Evolutionary conservation across 2,113 vertebrate species (phyloP), one percentile per base, ranked within the genome.

Genomic region (Leucosticte australis): DNA sequence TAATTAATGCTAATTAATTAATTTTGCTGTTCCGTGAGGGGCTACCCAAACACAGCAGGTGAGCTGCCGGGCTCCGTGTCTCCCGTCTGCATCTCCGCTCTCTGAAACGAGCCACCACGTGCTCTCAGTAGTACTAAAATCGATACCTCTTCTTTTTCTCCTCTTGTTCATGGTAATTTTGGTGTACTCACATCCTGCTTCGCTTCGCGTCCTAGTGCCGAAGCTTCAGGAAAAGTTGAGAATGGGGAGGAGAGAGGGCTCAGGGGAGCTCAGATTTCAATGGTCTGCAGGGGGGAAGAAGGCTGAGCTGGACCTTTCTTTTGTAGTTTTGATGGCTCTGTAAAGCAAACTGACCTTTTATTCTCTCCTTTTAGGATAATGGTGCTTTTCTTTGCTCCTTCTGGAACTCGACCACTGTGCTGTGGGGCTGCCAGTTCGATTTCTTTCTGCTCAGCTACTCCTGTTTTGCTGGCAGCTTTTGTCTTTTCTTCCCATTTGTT

Each of bases 401-500:
- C 33, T 44, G 68, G 76, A 83, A 71, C 59, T 59, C 49, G 11
- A 19, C 47, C 56, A 1, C 44, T 60, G 14, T 69, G n/a, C 69
- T 7, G 16, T 41, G 59, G 57, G 39, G 13, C 80, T 81, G 79
- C 88, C 93, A 62, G 69, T 77, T 94, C 55, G 57, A 16, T 97
- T 94, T 79, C 46, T 91, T 97, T 97, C 94, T 96, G 91, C 95
- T 96, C 90, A 71, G 75, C 35, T 91, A 63, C 50, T 69, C 50
- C 83, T 37, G 52, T 90, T 85, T 64, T 68, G 53, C 69, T 92
- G 93, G 91, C 89, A 90, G 78, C 60, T 87, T 91, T 87, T 94
- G 59, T 75, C 28, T 5, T 56, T 62, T 69, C 39, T 69, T 69
- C 47, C 75, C 15, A 0, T 53, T 71, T 85, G 27, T 46, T 62